These are phyloP conservation scores for Chlamydotis undulata DNA, from an alignment of 2,113 vertebrate species.

Conservation along the genomic window DNA sequence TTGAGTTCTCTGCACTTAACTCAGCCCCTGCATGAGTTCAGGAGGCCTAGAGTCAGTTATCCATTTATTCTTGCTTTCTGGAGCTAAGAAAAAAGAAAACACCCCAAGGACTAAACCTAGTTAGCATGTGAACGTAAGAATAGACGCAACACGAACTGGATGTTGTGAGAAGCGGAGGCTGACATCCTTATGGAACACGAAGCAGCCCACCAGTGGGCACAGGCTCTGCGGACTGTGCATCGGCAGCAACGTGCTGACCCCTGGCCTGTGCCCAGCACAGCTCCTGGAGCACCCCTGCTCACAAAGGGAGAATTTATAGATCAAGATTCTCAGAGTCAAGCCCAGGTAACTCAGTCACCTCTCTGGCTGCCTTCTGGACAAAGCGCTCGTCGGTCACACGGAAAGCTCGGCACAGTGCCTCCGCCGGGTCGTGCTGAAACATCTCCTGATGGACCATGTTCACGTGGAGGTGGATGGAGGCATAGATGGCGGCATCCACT, in stretches of 20 bases:
- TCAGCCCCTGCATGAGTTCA: background rate
- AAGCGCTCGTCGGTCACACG: constrained; percentile 92
- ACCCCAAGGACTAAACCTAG: background rate
- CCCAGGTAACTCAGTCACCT: constrained; percentile 77
- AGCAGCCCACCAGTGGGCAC: background rate
- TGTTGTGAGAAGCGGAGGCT: background rate
- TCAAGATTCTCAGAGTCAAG: background rate
- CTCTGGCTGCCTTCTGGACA: constrained; percentile 91
- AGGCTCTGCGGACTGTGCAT: accelerated
- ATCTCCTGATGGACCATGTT: constrained; percentile 92
- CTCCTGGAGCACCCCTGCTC: background rate
- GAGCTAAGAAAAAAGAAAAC: background rate
- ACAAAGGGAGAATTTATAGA: background rate
- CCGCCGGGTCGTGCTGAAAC: constrained; percentile 86
- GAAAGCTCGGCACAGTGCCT: constrained; percentile 91
- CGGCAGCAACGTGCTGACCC: background rate
- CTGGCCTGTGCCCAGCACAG: background rate
- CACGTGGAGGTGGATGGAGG: constrained; percentile 94
- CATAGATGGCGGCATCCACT: constrained; percentile 95
- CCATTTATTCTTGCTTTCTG: background rate
- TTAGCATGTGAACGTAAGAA: background rate
- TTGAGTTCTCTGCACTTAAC: background rate
- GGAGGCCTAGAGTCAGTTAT: background rate
- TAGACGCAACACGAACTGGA: background rate
- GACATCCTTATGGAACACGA: background rate